Percentiles rank a stretch among this genome's conserved stretches.
phyloP scores from a whole-genome alignment of 2,797 vertebrate genomes.

The Scolopax bukidnonensis region DNA sequence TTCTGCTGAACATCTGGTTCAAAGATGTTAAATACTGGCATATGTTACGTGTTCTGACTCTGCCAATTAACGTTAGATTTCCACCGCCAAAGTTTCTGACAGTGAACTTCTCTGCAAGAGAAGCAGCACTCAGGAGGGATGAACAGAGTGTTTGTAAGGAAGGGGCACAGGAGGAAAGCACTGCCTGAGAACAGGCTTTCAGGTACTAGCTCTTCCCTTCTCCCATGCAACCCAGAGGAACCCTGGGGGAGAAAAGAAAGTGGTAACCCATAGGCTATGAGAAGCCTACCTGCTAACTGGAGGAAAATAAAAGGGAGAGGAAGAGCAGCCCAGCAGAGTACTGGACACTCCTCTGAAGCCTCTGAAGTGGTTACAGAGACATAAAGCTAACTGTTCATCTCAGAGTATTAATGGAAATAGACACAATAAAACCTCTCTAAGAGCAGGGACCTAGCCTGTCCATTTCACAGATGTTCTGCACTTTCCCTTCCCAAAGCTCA shows the following conservation, averaged over 20 bases:
- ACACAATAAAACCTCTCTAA: background rate
- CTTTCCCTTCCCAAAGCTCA: background rate
- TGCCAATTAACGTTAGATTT: background rate
- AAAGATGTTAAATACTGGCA: background rate
- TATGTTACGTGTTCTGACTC: background rate
- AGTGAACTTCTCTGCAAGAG: background rate
- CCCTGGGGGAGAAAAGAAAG: background rate
- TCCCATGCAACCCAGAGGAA: background rate
- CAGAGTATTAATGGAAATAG: background rate
- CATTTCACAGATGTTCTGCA: background rate
- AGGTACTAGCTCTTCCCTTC: background rate
- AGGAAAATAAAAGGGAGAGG: background rate
- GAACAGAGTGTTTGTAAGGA: background rate
- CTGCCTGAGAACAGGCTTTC: background rate
- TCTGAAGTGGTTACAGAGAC: background rate
- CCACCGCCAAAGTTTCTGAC: background rate
- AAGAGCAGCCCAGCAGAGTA: background rate
- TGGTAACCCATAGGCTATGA: background rate
- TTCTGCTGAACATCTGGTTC: conserved; percentile 16
- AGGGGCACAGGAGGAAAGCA: background rate
- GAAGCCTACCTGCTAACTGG: background rate
- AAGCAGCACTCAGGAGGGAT: background rate
- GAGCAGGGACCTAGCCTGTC: background rate
- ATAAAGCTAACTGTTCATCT: background rate
- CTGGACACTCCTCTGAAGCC: background rate